Base-by-base conservation (phyloP, 2,797 vertebrate species). In the Muscicapa striata region DNA sequence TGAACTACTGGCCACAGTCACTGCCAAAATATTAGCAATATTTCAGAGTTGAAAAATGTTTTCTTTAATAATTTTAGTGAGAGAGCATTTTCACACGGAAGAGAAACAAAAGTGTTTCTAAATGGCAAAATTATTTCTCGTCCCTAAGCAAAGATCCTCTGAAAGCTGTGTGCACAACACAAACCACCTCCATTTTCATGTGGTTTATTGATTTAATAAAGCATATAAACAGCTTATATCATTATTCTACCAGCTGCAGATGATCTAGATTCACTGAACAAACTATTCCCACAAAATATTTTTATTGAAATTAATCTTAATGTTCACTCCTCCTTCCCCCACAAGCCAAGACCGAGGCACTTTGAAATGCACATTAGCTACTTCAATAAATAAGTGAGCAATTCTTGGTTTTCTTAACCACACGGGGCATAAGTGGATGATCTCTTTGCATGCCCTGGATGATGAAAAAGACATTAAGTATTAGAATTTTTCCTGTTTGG, bases 401-500 rank as follows among this genome's bases (percentile, higher is more conserved):
- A 79, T 81, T 88, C 68, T 68, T 94, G 70, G 63, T 90, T 91
- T 94, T 84, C 88, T 67, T 95, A 93, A 94, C 61, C 61, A 73
- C 3, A 11, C 34, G 38, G 69, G 34, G 80, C 24, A 6, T 87
- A 93, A 96, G 70, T 84, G 77, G 91, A 90, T 51, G 70, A 93
- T 70, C 49, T 84, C 40, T 82, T 77, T 67, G 82, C 57, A 93
- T 41, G 57, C 52, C 17, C 16, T 74, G 52, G 59, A 84, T 1
- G 62, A 96, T 6, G 15, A 92, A 77, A 84, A 89, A 74, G 48
- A 61, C 49, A 74, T 90, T 80, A 89, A 84, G 34, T 61, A 79
- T 52, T 87, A 84, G 86, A 82, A 90, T 79, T 93, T 94, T 90
- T 93, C 87, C 86, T 82, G 74, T 94, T 87, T 94, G 93, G 87